Evolutionary conservation across 2,888 invertebrate genomes (phyloP).

Genomic region (Thera obeliscata): DNA sequence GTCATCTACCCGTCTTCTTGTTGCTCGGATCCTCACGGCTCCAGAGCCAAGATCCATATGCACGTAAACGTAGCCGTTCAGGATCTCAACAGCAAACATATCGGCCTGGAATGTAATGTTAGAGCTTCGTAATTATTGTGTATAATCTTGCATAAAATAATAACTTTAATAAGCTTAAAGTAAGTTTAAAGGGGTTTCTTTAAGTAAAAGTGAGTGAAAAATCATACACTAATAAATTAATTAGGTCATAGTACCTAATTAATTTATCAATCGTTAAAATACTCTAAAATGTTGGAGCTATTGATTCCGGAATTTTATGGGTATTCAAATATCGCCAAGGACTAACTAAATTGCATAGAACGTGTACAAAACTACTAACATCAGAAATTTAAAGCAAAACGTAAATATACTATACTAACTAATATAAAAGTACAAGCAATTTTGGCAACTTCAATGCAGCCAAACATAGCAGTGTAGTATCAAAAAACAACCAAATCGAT

Average conservation of each 20-base stretch:
- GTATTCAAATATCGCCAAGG: constrained; percentile 1
- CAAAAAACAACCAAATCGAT: constrained; percentile 52
- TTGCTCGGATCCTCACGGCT: constrained; percentile 92
- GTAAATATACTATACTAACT: constrained; percentile 9
- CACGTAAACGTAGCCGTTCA: constrained; percentile 96
- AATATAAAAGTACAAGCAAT: constrained; percentile 12
- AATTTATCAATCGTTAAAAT: no score
- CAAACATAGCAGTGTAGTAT: constrained; percentile 25
- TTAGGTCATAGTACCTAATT: background rate
- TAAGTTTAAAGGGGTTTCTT: background rate
- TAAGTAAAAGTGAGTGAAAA: background rate
- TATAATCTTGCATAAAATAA: background rate
- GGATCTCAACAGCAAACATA: constrained; percentile 96
- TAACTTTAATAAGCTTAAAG: background rate
- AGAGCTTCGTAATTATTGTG: constrained; percentile 15
- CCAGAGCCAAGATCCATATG: constrained; percentile 97
- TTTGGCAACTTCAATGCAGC: constrained; percentile 19
- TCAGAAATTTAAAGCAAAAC: constrained; percentile 5
- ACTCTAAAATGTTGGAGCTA: background rate
- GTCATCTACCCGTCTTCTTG: constrained; percentile 93
- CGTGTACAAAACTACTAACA: constrained; percentile 1
- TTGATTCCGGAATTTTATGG: background rate
- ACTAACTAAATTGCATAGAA: constrained; percentile 2
- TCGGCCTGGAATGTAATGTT: constrained; percentile 86
- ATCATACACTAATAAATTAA: background rate